phyloP scores from a whole-genome alignment of 2,797 vertebrate species.

The Nannoperca obscura region DNA sequence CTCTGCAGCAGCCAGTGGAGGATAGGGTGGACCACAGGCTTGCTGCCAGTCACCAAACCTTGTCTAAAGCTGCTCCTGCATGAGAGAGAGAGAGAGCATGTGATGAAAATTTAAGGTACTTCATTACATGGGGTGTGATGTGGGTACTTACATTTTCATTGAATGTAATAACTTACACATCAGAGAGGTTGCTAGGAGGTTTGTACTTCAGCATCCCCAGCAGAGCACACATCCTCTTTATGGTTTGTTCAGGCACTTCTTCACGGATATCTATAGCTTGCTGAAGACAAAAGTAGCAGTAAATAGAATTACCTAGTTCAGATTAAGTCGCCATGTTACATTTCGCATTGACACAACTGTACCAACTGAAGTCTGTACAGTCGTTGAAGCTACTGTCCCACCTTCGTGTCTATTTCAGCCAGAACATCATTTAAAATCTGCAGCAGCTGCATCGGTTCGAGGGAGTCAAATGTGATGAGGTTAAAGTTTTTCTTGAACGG shows the following conservation, averaged over 20 bases:
- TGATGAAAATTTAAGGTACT: neutral
- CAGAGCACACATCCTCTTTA: slow-evolving; percentile 92
- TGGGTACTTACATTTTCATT: neutral
- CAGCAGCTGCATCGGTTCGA: slow-evolving; percentile 93
- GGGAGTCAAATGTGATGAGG: slow-evolving; percentile 96
- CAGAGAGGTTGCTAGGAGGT: slow-evolving; percentile 88
- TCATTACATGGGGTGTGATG: neutral
- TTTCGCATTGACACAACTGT: neutral
- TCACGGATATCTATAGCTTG: slow-evolving; percentile 96
- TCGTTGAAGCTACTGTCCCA: slow-evolving; percentile 63
- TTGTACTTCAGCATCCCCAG: slow-evolving; percentile 96
- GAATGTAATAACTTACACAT: slow-evolving; percentile 87
- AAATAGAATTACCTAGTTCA: neutral
- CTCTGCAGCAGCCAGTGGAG: slow-evolving; percentile 95
- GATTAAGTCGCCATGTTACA: no score
- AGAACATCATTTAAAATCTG: slow-evolving; percentile 95
- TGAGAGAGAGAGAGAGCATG: neutral
- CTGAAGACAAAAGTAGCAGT: slow-evolving; percentile 76
- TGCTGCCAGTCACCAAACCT: slow-evolving; percentile 93
- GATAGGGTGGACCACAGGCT: slow-evolving; percentile 94
- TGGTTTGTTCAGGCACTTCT: slow-evolving; percentile 95
- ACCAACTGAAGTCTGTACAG: neutral
- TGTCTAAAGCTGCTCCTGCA: slow-evolving; percentile 93
- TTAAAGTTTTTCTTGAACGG: slow-evolving; percentile 97
- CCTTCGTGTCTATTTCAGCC: slow-evolving; percentile 96